Evolutionary conservation across 2,797 vertebrate genomes (phyloP), one percentile per base, ranked within the genome.

Genomic region (Etheostoma perlongum): DNA sequence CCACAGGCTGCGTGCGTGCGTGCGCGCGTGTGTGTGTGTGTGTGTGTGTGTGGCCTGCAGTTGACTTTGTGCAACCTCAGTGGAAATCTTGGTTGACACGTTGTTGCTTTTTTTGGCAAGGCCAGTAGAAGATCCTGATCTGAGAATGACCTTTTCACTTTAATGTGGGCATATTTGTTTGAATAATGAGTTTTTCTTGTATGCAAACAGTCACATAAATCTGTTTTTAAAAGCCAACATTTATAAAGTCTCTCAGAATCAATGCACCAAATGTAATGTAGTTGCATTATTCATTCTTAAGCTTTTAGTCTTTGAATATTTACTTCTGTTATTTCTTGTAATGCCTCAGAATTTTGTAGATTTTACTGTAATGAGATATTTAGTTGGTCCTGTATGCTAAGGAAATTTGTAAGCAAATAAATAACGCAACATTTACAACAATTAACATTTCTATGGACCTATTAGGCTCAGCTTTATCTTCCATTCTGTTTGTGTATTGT

Each of bases 11-110:
- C 4, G 51, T 36, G 36, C 27, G 55, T 33, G 4, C 77, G 36
- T 33, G 55, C 61, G 33, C 60, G 14, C 61, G 33, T 60, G 14
- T 59, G 33, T 47, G 51, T 65, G 67, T 44, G 16, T 54, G 36
- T 15, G 33, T 36, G 46, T 71, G n/a, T 19, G 49, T 47, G 14
- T 40, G 61, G 79, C 83, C 90, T 83, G 73, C 79, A 85, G 85
- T 84, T 85, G 84, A 86, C 82, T 85, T 78, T 84, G 76, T 84
- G 80, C 76, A 74, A 81, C 79, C 82, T 82, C 74, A 78, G 80
- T 72, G 65, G 69, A 79, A 79, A 75, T 86, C 76, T 78, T 74
- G 23, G 52, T 33, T 88, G 84, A 88, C 80, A 78, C 65, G 19
- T 48, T 75, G 71, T 66, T 65, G 62, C 40, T 79, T 67, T 74